Evolutionary conservation across 2,888 invertebrate species (phyloP).

Genomic region (Morpho achilles): DNA sequence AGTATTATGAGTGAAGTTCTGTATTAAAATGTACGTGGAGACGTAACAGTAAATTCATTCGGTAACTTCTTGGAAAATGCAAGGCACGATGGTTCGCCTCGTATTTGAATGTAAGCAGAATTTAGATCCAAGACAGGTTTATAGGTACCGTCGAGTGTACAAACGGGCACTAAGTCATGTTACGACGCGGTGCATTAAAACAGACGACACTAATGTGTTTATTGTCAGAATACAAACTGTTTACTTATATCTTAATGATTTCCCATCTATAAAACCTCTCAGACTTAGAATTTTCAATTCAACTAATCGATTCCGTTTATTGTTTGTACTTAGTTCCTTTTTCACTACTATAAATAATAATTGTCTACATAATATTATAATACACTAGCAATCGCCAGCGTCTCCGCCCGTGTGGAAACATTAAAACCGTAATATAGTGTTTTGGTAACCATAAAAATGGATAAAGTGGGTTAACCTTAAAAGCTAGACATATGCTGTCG

Average conservation of each 20-base stretch:
- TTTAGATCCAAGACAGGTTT: constrained; percentile 33
- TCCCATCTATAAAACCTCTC: not conserved
- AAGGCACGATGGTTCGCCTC: constrained; percentile 29
- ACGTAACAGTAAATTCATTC: constrained; percentile 25
- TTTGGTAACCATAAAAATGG: no score
- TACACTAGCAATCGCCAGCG: no score
- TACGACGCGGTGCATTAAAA: constrained; percentile 25
- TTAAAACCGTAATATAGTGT: no score
- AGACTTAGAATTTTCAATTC: not conserved
- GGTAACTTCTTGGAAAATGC: constrained; percentile 29
- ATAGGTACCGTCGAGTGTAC: constrained; percentile 28
- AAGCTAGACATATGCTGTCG: no score
- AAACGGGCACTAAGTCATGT: constrained; percentile 29
- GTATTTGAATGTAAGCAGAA: constrained; percentile 33
- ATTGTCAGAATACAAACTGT: constrained; percentile 26
- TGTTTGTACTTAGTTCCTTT: no score
- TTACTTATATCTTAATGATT: constrained; percentile 20
- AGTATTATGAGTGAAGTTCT: constrained; percentile 40
- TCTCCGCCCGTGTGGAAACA: no score
- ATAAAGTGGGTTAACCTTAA: no score
- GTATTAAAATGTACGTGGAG: constrained; percentile 31
- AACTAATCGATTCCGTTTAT: no score
- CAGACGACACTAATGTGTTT: constrained; percentile 27
- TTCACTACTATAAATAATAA: no score
- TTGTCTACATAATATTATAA: no score